A percentile compares a stretch with the other conserved stretches of the same genome.
Conservation (phyloP, 1,140 invertebrate genomes). For the Pachyrhynchus sulphureomaculatus region DNA sequence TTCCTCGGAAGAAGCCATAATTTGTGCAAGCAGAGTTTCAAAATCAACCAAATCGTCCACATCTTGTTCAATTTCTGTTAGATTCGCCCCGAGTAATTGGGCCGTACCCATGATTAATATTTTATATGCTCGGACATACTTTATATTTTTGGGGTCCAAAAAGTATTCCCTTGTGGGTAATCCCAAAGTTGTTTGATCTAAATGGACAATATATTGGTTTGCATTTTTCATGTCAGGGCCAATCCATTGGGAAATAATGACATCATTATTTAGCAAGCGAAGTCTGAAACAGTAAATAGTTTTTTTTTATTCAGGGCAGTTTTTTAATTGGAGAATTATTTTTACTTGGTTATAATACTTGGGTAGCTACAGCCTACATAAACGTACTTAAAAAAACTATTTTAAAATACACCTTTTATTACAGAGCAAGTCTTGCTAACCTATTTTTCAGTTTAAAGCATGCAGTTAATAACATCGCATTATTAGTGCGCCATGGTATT, state of each 20-base stretch:
- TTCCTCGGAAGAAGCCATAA: slow-evolving; percentile 79
- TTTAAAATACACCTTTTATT: no score
- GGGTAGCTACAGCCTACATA: no score
- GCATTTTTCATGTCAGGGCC: slow-evolving; percentile 88
- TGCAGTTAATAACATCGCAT: no score
- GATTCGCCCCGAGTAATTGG: slow-evolving; percentile 65
- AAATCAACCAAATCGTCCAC: slow-evolving; percentile 78
- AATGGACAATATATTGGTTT: slow-evolving; percentile 80
- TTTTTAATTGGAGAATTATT: no score
- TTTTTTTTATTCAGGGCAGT: background rate
- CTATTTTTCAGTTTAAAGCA: no score
- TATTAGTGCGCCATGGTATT: no score
- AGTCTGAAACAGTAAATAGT: slow-evolving; percentile 47
- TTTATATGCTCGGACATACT: slow-evolving; percentile 77
- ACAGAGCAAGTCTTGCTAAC: no score
- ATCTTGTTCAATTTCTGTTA: slow-evolving; percentile 59
- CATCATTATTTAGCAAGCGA: slow-evolving; percentile 80
- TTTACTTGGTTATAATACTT: no score
- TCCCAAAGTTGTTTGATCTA: slow-evolving; percentile 84
- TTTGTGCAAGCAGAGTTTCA: slow-evolving; percentile 78
- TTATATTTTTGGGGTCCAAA: slow-evolving; percentile 66
- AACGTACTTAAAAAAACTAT: no score
- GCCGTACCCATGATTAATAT: slow-evolving; percentile 60
- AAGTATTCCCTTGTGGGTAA: slow-evolving; percentile 86
- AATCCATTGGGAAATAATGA: slow-evolving; percentile 81